phyloP scores from a whole-genome alignment of 2,888 invertebrate species.

The Epistrophe grossulariae region DNA sequence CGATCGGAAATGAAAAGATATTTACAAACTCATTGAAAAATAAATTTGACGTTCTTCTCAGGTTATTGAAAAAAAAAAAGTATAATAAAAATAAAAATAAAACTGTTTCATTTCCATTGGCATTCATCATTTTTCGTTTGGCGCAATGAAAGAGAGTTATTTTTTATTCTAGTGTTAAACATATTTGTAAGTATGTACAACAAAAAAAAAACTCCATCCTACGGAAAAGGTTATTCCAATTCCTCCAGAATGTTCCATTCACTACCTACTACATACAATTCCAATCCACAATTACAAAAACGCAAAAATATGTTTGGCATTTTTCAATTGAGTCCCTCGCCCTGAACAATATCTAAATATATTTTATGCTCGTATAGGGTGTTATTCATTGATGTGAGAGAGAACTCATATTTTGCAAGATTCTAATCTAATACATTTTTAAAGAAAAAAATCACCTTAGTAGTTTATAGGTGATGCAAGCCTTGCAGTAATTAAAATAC shows the following conservation, averaged over 20 bases:
- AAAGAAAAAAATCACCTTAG: no score
- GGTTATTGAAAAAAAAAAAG: neutral
- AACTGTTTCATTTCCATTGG: conserved; percentile 45
- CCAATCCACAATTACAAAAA: conserved; percentile 61
- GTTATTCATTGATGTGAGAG: neutral
- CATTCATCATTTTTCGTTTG: conserved; percentile 30
- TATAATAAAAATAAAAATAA: neutral
- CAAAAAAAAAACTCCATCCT: neutral
- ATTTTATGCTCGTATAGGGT: neutral
- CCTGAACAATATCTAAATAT: conserved; percentile 10
- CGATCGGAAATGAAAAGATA: conserved; percentile 52
- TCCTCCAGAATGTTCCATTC: neutral
- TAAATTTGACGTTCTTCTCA: conserved; percentile 43
- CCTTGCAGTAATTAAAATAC: no score
- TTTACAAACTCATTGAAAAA: conserved; percentile 54
- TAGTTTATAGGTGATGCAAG: no score
- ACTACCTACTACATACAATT: neutral
- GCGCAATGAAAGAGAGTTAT: conserved; percentile 23
- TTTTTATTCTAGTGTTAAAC: conserved; percentile 38
- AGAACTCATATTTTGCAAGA: no score
- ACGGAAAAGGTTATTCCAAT: conserved; percentile 22
- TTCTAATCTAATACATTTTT: no score
- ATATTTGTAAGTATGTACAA: conserved; percentile 25
- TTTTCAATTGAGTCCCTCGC: conserved; percentile 55
- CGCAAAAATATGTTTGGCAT: conserved; percentile 65